These are phyloP conservation scores for Dermolepida albohirtum DNA, from an alignment of 2,888 invertebrate species.

Conservation along the genomic window DNA sequence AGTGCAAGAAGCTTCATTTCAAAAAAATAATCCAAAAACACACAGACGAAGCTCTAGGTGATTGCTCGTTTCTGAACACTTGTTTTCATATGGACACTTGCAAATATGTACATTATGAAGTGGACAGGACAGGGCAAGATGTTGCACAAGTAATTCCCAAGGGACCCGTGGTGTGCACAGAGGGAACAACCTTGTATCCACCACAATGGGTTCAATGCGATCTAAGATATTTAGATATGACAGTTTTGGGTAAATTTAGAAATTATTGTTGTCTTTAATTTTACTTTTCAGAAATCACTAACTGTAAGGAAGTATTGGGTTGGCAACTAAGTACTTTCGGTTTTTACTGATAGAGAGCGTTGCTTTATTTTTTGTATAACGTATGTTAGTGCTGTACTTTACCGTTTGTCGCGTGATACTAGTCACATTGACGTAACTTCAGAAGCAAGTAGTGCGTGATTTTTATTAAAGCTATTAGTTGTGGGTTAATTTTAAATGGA, in stretches of 20 bases:
- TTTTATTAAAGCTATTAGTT: no score
- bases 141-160: slow-evolving; percentile 53
- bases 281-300: no score
- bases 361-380: no score
- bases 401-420: no score
- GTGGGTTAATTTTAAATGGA: no score
- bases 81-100: slow-evolving; percentile 99
- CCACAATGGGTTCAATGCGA: slow-evolving; percentile 99
- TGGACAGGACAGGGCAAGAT: slow-evolving; percentile 78
- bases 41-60: slow-evolving; percentile 94
- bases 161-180: slow-evolving; percentile 56
- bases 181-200: slow-evolving; percentile 79
- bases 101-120: slow-evolving; percentile 98
- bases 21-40: slow-evolving; percentile 96
- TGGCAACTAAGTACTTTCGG: no score
- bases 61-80: slow-evolving; percentile 97
- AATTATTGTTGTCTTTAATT: no score
- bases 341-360: no score
- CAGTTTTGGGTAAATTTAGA: slow-evolving; percentile 75
- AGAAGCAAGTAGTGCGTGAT: no score
- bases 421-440: no score
- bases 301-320: no score
- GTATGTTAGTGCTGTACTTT: no score
- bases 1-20: slow-evolving; percentile 93
- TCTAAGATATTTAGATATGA: slow-evolving; percentile 90